Evolutionary conservation across 2,113 vertebrate species (phyloP), one percentile per base, ranked within the genome.

Genomic region (Chauna torquata): DNA sequence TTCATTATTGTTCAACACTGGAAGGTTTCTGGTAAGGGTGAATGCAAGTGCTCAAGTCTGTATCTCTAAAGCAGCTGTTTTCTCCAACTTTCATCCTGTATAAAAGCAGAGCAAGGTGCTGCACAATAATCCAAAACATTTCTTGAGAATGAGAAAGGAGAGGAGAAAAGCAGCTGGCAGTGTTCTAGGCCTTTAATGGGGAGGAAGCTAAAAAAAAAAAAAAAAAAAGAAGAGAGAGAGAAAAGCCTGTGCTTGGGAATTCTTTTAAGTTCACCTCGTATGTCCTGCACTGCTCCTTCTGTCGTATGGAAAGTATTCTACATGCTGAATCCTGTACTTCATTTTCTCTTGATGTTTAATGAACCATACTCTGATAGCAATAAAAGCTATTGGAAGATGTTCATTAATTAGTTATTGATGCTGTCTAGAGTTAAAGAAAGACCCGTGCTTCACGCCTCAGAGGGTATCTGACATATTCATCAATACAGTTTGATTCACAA

Each of bases 121-220:
- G 64, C n/a, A 3, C 8, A 38, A 34, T 28, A 49, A 49, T 8
- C 47, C 40, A 27, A n/a, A 49, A n/a, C 16, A 8, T n/a, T 64
- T 66, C n/a, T 38, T 25, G 24, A 38, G n/a, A 15, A n/a, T 22
- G 57, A 42, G 62, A 45, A 13, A 9, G 61, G 25, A 50, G 20
- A 12, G 61, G 72, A 66, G 42, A 52, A 52, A 25, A 24, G 50
- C 25, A 61, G 36, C 76, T 66, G 83, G 25, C 15, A 3, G 38
- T 2, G 7, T 7, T 4, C 0, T 7, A 27, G 7, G 12, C 19
- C 49, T 32, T 4, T 16, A 5, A 38, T 27, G 47, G 50, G 25
- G 38, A 50, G 36, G n/a, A 36, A 85, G 42, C 30, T 36, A 47
- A 45, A 40, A 19, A 34, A 47, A 27, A 36, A 59, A n/a, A 17